Percentiles rank a stretch among this genome's conserved stretches.
phyloP scores from a whole-genome alignment of 2,888 invertebrate genomes.

The Rhaphigaster nebulosa region DNA sequence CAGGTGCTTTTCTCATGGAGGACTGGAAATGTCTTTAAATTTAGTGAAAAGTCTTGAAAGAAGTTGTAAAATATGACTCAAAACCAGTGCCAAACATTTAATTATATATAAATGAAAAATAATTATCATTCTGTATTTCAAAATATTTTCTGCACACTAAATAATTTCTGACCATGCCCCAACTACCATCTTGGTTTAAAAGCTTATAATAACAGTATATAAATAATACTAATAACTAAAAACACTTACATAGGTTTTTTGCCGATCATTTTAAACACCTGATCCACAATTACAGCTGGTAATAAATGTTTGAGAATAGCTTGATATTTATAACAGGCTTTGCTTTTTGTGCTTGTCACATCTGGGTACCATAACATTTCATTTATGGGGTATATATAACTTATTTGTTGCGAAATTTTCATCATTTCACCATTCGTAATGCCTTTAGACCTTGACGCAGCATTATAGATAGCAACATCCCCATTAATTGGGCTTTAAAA shows the following conservation, averaged over 20 bases:
- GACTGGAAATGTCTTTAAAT: too few relatives aligned
- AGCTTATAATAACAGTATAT: not conserved
- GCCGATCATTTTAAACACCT: slow-evolving; percentile 76
- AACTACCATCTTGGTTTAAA: not conserved
- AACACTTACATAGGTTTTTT: slow-evolving; percentile 78
- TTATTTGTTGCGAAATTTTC: slow-evolving; percentile 72
- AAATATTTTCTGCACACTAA: not conserved
- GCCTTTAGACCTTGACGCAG: slow-evolving; percentile 73
- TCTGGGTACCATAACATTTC: slow-evolving; percentile 78
- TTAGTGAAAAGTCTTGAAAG: too few relatives aligned
- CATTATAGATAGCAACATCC: slow-evolving; percentile 81
- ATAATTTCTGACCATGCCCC: not conserved
- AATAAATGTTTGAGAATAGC: slow-evolving; percentile 82
- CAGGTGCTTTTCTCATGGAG: too few relatives aligned
- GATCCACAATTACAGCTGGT: slow-evolving; percentile 84
- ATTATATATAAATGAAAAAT: too few relatives aligned
- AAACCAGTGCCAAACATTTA: too few relatives aligned
- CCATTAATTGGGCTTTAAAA: not conserved
- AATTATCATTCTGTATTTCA: not conserved
- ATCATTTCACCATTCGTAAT: slow-evolving; percentile 67
- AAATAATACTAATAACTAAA: not conserved
- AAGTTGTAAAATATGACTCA: too few relatives aligned
- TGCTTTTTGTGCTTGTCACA: slow-evolving; percentile 72
- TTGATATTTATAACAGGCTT: slow-evolving; percentile 76
- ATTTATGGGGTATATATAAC: slow-evolving; percentile 76